phyloP scores from a whole-genome alignment of 2,113 vertebrate genomes.

The Glareola pratincola region DNA sequence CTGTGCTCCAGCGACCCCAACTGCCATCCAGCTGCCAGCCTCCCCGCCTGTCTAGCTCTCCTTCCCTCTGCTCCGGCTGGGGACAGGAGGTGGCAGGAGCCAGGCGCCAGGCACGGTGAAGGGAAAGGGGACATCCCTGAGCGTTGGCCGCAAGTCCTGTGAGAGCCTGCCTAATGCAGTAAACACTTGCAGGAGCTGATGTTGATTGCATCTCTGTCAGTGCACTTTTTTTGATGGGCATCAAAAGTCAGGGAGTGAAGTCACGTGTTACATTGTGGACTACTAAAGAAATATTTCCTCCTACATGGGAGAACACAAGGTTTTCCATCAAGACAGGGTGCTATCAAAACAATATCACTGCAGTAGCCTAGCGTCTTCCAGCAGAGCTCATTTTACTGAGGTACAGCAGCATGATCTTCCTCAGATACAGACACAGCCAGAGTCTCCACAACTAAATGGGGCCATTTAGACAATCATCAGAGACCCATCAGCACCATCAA shows the following conservation, averaged over 20 bases:
- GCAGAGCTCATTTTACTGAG: background rate
- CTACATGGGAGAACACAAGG: background rate
- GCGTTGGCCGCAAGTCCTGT: rapidly evolving
- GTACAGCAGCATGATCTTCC: background rate
- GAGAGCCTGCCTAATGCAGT: background rate
- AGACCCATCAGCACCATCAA: background rate
- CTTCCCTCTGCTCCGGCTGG: background rate
- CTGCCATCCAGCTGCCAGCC: too few species aligned
- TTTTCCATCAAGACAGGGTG: background rate
- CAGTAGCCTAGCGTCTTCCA: background rate
- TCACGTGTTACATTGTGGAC: background rate
- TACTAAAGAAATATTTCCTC: background rate
- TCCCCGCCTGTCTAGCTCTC: background rate
- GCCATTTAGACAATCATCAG: background rate
- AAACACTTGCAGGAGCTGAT: background rate
- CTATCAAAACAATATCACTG: background rate
- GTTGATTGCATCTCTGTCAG: background rate
- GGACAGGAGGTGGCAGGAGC: background rate
- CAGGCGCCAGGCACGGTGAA: background rate
- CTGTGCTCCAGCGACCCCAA: background rate
- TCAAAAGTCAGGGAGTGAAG: background rate
- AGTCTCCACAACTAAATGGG: background rate
- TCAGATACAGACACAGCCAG: background rate
- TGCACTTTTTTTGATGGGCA: background rate
- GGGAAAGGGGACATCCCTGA: background rate